Conservation (phyloP, 37 sponge, comb jelly and placozoan genomes). For the Ephydatia muelleri region DNA sequence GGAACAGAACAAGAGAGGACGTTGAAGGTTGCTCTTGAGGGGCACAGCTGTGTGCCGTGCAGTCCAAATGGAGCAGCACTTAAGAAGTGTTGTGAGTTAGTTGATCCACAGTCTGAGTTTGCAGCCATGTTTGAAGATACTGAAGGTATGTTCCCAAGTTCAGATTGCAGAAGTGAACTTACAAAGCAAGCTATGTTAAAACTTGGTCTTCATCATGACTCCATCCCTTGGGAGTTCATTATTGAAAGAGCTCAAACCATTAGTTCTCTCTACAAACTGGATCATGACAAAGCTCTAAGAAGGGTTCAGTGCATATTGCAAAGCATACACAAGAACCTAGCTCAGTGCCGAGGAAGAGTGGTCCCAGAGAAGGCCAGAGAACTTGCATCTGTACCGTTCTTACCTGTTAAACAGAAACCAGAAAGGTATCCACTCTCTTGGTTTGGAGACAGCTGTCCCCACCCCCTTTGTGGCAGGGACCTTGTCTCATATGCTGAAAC, state of each 20-base stretch:
- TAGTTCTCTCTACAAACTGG: not conserved
- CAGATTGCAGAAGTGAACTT: not conserved
- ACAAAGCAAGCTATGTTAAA: constrained; percentile 27
- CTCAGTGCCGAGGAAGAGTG: not conserved
- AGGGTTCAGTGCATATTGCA: constrained; percentile 17
- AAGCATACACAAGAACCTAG: not conserved
- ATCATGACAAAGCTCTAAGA: constrained; percentile 29
- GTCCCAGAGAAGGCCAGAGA: not conserved
- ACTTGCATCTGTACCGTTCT: constrained; percentile 38
- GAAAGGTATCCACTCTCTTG: constrained; percentile 44
- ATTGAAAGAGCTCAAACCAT: constrained; percentile 35
- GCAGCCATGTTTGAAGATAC: constrained; percentile 32
- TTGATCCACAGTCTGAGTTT: constrained; percentile 28
- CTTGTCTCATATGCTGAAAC: constrained; percentile 12
- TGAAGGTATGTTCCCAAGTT: constrained; percentile 56
- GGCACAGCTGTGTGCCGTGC: constrained; percentile 45
- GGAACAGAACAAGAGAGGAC: not conserved
- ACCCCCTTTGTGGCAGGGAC: constrained; percentile 27
- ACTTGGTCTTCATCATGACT: constrained; percentile 24
- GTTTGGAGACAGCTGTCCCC: constrained; percentile 37
- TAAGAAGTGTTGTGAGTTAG: constrained; percentile 10
- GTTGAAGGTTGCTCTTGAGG: not conserved
- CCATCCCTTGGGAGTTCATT: constrained; percentile 20
- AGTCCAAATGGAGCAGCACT: constrained; percentile 43
- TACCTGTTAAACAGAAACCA: constrained; percentile 67